Conservation (phyloP, 2,113 vertebrate species). For the Austrofundulus limnaeus region DNA sequence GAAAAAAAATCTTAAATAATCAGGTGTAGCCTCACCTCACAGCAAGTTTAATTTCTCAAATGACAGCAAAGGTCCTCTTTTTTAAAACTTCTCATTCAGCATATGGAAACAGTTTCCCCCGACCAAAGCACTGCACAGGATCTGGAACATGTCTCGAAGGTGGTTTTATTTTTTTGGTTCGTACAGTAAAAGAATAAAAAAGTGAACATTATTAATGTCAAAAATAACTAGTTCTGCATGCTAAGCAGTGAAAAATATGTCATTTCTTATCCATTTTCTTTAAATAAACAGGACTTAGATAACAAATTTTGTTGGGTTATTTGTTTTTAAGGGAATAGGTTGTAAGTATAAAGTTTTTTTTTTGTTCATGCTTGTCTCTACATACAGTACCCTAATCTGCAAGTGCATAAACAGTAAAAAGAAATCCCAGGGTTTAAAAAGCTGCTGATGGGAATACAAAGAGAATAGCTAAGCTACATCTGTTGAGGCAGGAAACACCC, state of each 20-base stretch:
- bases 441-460: neutral
- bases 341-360: neutral
- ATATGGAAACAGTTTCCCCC: slow-evolving; percentile 29
- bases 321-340: neutral
- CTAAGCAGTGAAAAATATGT: no score
- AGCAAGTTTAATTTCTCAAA: slow-evolving; percentile 14
- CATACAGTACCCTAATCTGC: neutral
- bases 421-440: neutral
- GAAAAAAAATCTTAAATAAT: slow-evolving; percentile 19
- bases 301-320: no score
- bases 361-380: neutral
- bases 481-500: slow-evolving; percentile 13
- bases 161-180: slow-evolving; percentile 43
- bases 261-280: no score
- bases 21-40: slow-evolving; percentile 15
- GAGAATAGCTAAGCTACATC: neutral
- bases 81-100: neutral
- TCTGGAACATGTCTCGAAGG: slow-evolving; percentile 48
- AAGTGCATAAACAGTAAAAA: neutral
- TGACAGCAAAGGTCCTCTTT: neutral
- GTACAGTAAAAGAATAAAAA: neutral
- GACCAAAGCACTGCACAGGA: slow-evolving; percentile 47
- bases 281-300: neutral
- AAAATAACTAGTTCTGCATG: neutral
- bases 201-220: neutral